Evolutionary conservation across 1,140 invertebrate species (phyloP).

Genomic region (Arion vulgaris): DNA sequence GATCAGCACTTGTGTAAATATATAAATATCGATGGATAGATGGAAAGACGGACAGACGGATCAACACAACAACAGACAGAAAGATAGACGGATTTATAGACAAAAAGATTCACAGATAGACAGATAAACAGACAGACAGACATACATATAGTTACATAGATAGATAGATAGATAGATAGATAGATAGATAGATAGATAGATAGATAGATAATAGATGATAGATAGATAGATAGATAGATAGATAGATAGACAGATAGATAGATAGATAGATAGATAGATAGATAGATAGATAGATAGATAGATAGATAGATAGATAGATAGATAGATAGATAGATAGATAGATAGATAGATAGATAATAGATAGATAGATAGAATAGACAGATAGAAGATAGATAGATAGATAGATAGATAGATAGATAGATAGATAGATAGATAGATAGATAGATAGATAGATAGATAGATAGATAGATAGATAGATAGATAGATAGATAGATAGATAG

Average conservation of each 20-base stretch:
- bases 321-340: no score
- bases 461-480: not conserved
- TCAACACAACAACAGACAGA: no score
- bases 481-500: no score
- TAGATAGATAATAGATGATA: slow-evolving; percentile 11
- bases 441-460: slow-evolving; percentile 27
- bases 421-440: slow-evolving; percentile 28
- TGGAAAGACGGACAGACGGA: not conserved
- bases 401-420: slow-evolving; percentile 19
- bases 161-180: slow-evolving; percentile 27
- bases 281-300: not conserved
- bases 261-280: slow-evolving; percentile 27
- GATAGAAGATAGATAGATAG: slow-evolving; percentile 16
- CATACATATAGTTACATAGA: not conserved
- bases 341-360: no score
- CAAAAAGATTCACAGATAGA: no score
- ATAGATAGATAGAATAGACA: no score
- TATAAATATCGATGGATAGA: no score
- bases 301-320: no score
- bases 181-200: slow-evolving; percentile 16
- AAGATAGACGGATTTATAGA: not conserved
- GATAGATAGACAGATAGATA: slow-evolving; percentile 27
- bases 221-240: slow-evolving; percentile 19
- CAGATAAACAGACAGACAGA: not conserved
- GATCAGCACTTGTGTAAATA: no score